Conservation (phyloP, 2,113 vertebrate genomes). For the Thunnus thynnus region DNA sequence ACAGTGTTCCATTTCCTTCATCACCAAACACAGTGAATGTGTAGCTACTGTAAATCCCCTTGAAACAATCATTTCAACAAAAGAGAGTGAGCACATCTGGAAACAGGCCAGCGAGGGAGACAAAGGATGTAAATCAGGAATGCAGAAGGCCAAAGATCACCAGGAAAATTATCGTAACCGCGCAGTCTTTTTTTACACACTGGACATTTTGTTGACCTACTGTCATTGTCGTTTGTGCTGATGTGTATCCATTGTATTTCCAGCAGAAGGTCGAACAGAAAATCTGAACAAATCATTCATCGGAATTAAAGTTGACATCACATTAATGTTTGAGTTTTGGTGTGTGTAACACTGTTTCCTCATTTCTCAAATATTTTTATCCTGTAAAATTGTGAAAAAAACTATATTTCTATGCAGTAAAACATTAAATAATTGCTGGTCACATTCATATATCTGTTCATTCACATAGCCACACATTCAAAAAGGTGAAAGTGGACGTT, state of each 20-base stretch:
- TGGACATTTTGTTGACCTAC: neutral
- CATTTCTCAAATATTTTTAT: too few relatives aligned
- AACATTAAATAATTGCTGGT: too few relatives aligned
- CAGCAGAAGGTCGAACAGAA: too few relatives aligned
- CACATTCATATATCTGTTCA: too few relatives aligned
- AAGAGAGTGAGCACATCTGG: neutral
- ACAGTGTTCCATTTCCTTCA: slow-evolving; percentile 45
- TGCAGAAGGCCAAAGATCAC: neutral
- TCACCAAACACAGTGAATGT: slow-evolving; percentile 20
- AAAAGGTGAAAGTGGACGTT: too few relatives aligned
- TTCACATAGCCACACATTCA: too few relatives aligned
- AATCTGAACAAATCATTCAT: too few relatives aligned
- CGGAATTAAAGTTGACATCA: too few relatives aligned
- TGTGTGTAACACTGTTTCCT: too few relatives aligned
- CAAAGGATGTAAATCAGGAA: neutral
- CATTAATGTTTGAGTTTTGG: too few relatives aligned
- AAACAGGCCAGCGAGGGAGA: neutral
- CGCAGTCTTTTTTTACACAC: neutral
- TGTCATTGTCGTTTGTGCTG: neutral
- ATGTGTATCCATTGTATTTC: neutral
- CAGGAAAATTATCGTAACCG: neutral
- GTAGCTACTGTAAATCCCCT: neutral
- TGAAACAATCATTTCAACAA: slow-evolving; percentile 1
- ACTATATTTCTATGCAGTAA: too few relatives aligned
- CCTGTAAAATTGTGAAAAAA: too few relatives aligned